These are phyloP conservation scores for Melanargia galathea DNA, from an alignment of 2,888 invertebrate genomes.

Conservation along the genomic window DNA sequence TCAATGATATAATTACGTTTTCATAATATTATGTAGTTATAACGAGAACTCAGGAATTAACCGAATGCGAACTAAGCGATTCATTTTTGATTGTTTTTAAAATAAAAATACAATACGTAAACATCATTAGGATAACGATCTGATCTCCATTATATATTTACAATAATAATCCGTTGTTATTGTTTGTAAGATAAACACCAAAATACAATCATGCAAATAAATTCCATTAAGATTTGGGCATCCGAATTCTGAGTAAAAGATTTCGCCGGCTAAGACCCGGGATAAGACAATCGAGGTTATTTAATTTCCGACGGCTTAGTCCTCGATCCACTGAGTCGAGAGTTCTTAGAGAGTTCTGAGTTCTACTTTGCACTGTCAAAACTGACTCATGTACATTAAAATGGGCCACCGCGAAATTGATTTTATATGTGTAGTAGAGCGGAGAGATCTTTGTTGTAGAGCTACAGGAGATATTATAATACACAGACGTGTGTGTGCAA, in stretches of 20 bases:
- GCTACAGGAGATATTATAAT: too few relatives aligned
- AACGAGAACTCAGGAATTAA: not conserved
- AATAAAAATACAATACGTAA: not conserved
- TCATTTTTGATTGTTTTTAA: not conserved
- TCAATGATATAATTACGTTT: too few relatives aligned
- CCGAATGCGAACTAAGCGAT: too few relatives aligned
- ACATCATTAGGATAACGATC: not conserved
- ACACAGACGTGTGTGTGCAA: too few relatives aligned
- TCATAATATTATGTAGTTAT: too few relatives aligned
- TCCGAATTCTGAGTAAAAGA: slow-evolving; percentile 8
- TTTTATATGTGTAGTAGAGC: too few relatives aligned
- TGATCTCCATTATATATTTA: not conserved
- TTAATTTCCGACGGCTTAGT: not conserved
- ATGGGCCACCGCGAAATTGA: too few relatives aligned
- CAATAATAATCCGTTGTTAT: not conserved
- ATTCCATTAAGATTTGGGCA: not conserved
- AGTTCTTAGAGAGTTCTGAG: not conserved
- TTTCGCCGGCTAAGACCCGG: not conserved
- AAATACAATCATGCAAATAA: slow-evolving; percentile 2
- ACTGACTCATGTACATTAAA: not conserved
- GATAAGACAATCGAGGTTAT: slow-evolving; percentile 7
- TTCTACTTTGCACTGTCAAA: not conserved
- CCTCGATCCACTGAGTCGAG: not conserved
- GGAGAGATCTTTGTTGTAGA: too few relatives aligned
- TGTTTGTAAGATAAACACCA: not conserved